phyloP scores from a whole-genome alignment of 2,113 vertebrate genomes.

The Trematomus loennbergii region DNA sequence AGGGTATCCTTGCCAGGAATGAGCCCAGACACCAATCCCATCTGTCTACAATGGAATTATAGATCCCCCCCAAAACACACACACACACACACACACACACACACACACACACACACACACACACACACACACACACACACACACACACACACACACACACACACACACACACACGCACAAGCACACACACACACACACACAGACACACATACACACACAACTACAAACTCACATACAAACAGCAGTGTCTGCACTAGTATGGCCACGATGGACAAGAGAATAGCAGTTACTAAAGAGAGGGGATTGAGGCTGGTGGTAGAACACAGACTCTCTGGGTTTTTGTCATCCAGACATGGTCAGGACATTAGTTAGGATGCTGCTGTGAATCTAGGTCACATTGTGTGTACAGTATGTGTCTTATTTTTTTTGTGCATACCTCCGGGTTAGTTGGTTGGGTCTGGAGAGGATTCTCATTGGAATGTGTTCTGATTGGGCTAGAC shows the following conservation, averaged over 20 bases:
- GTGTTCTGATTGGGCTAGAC: constrained; percentile 71
- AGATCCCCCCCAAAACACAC: background rate
- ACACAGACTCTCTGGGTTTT: constrained; percentile 46
- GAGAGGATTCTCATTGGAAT: constrained; percentile 73
- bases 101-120: background rate
- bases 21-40: constrained; percentile 43
- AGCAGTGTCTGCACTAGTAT: background rate
- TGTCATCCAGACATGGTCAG: constrained; percentile 45
- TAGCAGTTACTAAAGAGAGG: constrained; percentile 15
- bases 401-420: constrained; percentile 42
- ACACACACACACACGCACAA: constrained; percentile 7
- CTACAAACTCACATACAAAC: background rate
- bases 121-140: constrained; percentile 3
- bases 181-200: constrained; percentile 9
- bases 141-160: constrained; percentile 9
- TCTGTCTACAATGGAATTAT: constrained; percentile 47
- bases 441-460: constrained; percentile 51
- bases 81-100: constrained; percentile 4
- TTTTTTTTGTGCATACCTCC: constrained; percentile 44
- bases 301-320: constrained; percentile 22
- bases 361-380: constrained; percentile 49
- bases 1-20: constrained; percentile 44
- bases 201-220: constrained; percentile 3
- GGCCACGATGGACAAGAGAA: constrained; percentile 22
- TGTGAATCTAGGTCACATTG: constrained; percentile 54